These are phyloP conservation scores for Thinocorus orbignyianus DNA, from an alignment of 2,113 vertebrate genomes.

Conservation along the genomic window DNA sequence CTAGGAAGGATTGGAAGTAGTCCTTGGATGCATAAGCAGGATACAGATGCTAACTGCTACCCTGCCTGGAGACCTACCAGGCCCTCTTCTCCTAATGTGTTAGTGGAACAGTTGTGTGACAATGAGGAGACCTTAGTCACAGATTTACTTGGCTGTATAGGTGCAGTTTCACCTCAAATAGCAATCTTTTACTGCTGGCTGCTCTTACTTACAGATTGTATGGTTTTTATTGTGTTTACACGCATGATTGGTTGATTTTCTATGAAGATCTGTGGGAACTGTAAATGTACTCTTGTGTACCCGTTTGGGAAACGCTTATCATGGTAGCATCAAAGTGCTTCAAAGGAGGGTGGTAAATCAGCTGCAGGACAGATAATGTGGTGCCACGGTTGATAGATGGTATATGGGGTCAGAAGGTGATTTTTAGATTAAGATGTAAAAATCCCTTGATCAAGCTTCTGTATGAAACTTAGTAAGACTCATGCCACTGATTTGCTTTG, in stretches of 20 bases:
- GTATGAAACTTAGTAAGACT: background rate
- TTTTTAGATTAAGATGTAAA: background rate
- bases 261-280: background rate
- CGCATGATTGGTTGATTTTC: background rate
- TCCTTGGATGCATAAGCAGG: background rate
- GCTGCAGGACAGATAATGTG: background rate
- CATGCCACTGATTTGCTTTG: background rate
- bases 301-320: background rate
- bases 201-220: background rate
- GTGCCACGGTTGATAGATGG: background rate
- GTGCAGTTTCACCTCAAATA: background rate
- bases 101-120: background rate
- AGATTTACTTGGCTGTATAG: rapidly evolving
- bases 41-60: background rate
- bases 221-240: background rate
- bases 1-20: background rate
- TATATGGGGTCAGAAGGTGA: background rate
- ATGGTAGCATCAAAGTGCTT: background rate
- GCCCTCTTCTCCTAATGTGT: background rate
- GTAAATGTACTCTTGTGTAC: background rate
- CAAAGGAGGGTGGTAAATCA: background rate
- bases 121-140: background rate
- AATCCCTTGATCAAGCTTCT: background rate
- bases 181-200: background rate
- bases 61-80: background rate